A percentile compares a stretch with the other conserved stretches of the same genome.
Conservation (phyloP, 2,113 vertebrate genomes). For the Picathartes gymnocephalus region DNA sequence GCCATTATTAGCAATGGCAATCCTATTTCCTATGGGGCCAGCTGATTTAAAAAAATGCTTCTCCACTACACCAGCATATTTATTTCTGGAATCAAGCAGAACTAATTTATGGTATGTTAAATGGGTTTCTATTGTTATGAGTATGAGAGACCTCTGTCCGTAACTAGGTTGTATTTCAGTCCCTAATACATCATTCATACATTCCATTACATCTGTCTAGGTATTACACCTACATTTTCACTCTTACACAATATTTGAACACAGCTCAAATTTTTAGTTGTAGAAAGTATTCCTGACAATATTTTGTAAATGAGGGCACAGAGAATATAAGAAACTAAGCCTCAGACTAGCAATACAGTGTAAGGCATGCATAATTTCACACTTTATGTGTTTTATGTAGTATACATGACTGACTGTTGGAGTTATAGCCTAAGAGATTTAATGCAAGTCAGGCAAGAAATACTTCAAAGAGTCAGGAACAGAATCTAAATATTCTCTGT, state of each 20-base stretch:
- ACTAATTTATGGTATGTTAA: background rate
- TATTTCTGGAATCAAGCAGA: background rate
- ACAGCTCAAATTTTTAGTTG: background rate
- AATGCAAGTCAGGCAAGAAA: background rate
- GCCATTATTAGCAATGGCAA: background rate
- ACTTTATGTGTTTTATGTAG: background rate
- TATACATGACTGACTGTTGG: background rate
- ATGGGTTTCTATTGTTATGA: background rate
- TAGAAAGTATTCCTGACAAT: background rate
- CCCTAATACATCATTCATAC: background rate
- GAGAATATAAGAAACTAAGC: background rate
- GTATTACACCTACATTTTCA: background rate
- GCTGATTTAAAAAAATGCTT: background rate
- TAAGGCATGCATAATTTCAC: background rate
- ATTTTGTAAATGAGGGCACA: background rate
- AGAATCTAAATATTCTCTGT: background rate
- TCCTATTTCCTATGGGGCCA: background rate
- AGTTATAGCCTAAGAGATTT: background rate
- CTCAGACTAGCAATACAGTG: background rate
- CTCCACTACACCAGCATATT: background rate
- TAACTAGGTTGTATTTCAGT: background rate
- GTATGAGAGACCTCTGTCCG: background rate
- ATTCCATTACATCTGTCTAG: background rate
- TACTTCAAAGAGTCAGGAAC: background rate
- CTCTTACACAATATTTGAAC: background rate